phyloP scores from a whole-genome alignment of 2,113 vertebrate genomes.

The Mobula birostris region DNA sequence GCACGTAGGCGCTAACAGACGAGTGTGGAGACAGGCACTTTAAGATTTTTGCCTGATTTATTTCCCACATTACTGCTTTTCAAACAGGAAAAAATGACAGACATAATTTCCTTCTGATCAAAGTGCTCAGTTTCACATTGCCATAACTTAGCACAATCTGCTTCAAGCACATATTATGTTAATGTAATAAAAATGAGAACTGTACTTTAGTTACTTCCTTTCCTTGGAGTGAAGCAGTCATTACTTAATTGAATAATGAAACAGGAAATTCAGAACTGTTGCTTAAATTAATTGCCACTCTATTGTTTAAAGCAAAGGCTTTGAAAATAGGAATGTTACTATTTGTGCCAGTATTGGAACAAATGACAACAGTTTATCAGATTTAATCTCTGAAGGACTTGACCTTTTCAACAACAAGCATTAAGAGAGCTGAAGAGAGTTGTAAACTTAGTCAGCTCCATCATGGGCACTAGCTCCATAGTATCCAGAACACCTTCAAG shows the following conservation, averaged over 20 bases:
- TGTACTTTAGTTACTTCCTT: constrained; percentile 66
- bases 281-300: constrained; percentile 64
- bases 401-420: constrained; percentile 4
- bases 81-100: constrained; percentile 68
- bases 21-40: constrained; percentile 44
- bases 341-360: constrained; percentile 6
- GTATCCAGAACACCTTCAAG: too few species aligned
- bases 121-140: constrained; percentile 57
- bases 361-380: background rate
- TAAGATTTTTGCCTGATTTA: constrained; percentile 43
- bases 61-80: constrained; percentile 63
- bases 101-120: constrained; percentile 64
- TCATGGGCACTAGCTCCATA: too few species aligned
- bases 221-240: constrained; percentile 52
- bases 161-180: constrained; percentile 52
- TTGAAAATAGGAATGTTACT: constrained; percentile 32
- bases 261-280: constrained; percentile 70
- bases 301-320: constrained; percentile 28
- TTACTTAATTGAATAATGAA: constrained; percentile 67
- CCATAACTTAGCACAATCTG: constrained; percentile 61
- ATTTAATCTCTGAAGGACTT: background rate
- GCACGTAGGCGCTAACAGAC: constrained; percentile 56
- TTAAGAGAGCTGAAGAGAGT: too few species aligned
- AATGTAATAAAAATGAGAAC: constrained; percentile 61
- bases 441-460: too few species aligned